A percentile compares a stretch with the other conserved stretches of the same genome.
These are phyloP conservation scores for Calephelis perditalis DNA, from an alignment of 2,888 invertebrate genomes.

Conservation along the genomic window DNA sequence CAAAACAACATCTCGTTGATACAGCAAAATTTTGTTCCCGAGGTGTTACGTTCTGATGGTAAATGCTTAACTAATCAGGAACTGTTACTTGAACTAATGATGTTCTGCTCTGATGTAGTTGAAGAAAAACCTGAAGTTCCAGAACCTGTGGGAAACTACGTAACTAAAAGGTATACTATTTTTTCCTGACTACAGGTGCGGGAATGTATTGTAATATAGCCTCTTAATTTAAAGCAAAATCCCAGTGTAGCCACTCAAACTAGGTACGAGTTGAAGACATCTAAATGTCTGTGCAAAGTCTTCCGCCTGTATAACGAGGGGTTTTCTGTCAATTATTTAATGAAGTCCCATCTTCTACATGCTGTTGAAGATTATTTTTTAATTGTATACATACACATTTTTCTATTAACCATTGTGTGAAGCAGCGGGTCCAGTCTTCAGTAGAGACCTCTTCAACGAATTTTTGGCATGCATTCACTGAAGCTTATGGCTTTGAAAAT, in stretches of 20 bases:
- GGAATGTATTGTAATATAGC: background rate
- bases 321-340: background rate
- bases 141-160: constrained; percentile 32
- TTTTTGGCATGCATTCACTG: too few species aligned
- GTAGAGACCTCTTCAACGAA: too few species aligned
- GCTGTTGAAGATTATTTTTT: too few species aligned
- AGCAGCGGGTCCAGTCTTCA: too few species aligned
- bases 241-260: background rate
- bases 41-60: constrained; percentile 36
- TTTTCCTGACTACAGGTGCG: background rate
- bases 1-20: constrained; percentile 41
- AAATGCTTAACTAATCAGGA: constrained; percentile 18
- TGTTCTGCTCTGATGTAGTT: constrained; percentile 23
- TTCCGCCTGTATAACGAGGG: background rate
- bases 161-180: constrained; percentile 34
- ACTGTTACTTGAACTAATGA: constrained; percentile 33
- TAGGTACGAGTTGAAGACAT: too few species aligned
- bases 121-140: constrained; percentile 26
- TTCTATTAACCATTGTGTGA: too few species aligned
- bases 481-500: too few species aligned
- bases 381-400: too few species aligned
- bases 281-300: background rate
- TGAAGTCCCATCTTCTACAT: background rate
- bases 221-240: background rate
- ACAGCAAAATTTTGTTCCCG: constrained; percentile 39